These are phyloP conservation scores for Temnothorax ravouxi DNA, from an alignment of 2,888 invertebrate genomes.

Conservation along the genomic window DNA sequence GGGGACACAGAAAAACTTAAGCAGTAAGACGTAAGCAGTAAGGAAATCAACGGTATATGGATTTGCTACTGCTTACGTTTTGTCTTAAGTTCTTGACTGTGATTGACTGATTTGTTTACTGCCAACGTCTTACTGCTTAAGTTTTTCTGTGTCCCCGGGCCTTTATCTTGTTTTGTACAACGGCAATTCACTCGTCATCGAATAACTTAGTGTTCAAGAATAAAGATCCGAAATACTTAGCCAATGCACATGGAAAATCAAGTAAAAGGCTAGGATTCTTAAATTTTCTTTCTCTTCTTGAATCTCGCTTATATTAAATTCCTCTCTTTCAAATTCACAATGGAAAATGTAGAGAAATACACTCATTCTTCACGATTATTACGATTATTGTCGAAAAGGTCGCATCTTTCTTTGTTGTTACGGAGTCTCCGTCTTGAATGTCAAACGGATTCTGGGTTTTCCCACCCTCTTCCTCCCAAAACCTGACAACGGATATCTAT, in stretches of 20 bases:
- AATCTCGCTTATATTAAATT: background rate
- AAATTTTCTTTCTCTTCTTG: background rate
- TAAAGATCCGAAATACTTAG: background rate
- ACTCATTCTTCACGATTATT: background rate
- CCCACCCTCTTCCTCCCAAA: background rate
- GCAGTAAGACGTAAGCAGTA: too few species aligned
- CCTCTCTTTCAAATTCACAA: background rate
- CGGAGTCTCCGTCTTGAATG: background rate
- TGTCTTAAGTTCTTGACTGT: too few species aligned
- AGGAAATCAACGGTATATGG: too few species aligned
- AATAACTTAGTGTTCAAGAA: background rate
- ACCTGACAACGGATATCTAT: background rate
- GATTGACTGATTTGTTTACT: too few species aligned
- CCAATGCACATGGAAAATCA: background rate
- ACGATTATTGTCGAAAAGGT: background rate
- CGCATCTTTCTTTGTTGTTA: background rate
- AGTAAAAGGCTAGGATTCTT: background rate
- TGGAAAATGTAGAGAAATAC: background rate
- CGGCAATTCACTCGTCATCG: background rate
- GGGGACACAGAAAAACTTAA: too few species aligned
- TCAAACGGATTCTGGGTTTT: slow-evolving; percentile 12
- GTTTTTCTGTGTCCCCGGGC: too few species aligned
- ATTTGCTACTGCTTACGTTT: too few species aligned
- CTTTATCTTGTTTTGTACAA: background rate
- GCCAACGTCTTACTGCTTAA: too few species aligned